Base-by-base conservation (phyloP, 2,113 vertebrate species). In the Tringa solitaria region DNA sequence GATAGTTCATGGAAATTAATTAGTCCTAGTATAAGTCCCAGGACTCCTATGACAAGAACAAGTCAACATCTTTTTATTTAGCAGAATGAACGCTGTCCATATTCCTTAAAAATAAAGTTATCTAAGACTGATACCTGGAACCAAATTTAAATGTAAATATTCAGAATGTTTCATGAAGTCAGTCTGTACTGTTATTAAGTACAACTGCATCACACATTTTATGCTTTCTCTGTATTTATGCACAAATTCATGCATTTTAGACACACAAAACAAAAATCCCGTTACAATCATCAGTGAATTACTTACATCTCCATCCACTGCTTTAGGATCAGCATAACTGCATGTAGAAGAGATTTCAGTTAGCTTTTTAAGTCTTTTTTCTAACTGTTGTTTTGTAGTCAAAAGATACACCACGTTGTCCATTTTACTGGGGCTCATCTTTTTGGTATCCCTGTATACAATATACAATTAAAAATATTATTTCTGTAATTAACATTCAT, bases 301-400 rank as follows among this genome's bases (percentile, higher is more conserved):
- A 94, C 89, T 97, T 95, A 98, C 95, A 53, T 95, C n/a, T 63
- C 78, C 33, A 94, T 97, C 91, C 63, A 96, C 90, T 79, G 59
- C 69, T 83, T 79, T 87, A 85, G 22, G 20, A 82, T 96, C 78
- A 57, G 85, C 56, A 0, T 97, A 97, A 68, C 85, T 96, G 75
- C 24, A 95, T 0, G 7, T 26, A 41, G 87, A 41, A 68, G 95
- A 76, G 68, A 96, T 19, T 48, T 39, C 4, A 48, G 56, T 84
- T 43, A 92, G 28, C 21, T 9, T 94, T 56, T 81, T 17, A 70
- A 97, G 83, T 41, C 20, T 95, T 39, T 32, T 73, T 56, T 85
- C 26, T 63, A 98, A 74, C 18, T 93, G 37, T 10, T 35, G 1
- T 81, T 96, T 92, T 87, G 74, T 63, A 80, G 32, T 19, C 9